phyloP scores from a whole-genome alignment of 2,888 invertebrate genomes.

The Agonopterix subpropinquella region DNA sequence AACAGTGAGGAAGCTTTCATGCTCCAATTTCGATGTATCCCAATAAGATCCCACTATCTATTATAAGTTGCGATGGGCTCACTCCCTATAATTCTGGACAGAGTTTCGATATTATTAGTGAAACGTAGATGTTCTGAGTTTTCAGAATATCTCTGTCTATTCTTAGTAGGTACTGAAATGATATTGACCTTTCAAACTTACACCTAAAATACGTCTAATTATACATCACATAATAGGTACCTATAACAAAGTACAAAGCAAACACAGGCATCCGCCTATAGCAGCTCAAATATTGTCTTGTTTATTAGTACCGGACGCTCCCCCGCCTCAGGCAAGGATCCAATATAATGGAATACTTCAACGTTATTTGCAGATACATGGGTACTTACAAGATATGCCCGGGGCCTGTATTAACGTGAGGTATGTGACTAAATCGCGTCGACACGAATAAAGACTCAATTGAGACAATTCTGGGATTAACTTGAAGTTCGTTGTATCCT shows the following conservation, averaged over 20 bases:
- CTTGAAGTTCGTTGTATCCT: conserved; percentile 21
- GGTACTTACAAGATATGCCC: conserved; percentile 59
- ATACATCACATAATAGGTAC: neutral
- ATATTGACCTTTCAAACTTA: too few relatives aligned
- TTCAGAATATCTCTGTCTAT: too few relatives aligned
- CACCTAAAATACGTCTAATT: neutral
- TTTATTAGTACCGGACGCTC: conserved; percentile 67
- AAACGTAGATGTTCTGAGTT: too few relatives aligned
- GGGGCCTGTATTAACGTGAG: conserved; percentile 58
- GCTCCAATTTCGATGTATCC: too few relatives aligned
- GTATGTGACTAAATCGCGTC: conserved; percentile 39
- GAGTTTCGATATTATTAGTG: too few relatives aligned
- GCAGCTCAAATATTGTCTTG: conserved; percentile 53
- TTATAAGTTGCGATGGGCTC: too few relatives aligned
- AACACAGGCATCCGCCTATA: conserved; percentile 38
- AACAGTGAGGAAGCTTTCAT: too few relatives aligned
- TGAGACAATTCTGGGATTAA: conserved; percentile 22
- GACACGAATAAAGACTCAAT: conserved; percentile 35
- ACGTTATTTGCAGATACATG: conserved; percentile 69
- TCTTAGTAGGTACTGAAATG: too few relatives aligned
- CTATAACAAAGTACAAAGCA: conserved; percentile 7
- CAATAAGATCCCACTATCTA: too few relatives aligned
- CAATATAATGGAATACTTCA: conserved; percentile 74
- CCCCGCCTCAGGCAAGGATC: conserved; percentile 64
- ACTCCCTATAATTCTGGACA: too few relatives aligned